Base-by-base conservation (phyloP, 2,113 vertebrate species). In the Cyprinodon tularosa region DNA sequence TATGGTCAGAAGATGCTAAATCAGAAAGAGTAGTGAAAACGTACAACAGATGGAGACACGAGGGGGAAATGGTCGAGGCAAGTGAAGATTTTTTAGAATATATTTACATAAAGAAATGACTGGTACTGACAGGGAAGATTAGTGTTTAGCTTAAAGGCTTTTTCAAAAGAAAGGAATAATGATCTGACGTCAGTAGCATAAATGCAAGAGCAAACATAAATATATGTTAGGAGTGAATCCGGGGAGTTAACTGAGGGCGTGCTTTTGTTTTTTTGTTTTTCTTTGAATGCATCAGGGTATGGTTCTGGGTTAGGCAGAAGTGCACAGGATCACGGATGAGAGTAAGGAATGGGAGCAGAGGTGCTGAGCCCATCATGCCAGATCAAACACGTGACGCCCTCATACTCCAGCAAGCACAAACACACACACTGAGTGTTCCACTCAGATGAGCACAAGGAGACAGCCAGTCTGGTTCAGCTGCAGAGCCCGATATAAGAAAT, bases 271-370 rank as follows among this genome's bases (percentile, higher is more conserved):
- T 50, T 84, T 66, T 8, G 29, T 66, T 39, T n/a, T n/a, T 45
- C 74, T 87, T 62, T 84, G 74, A 89, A 84, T 72, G 42, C 57
- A 86, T 78, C 39, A 87, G 84, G 88, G 89, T 80, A 85, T 76
- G 60, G 82, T 81, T 57, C 20, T 72, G 82, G 85, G 82, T 76
- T 70, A 37, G 80, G 86, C 71, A 71, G 65, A 62, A 76, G 47
- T 68, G 75, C 66, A 85, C 81, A 83, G 89, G 89, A 85, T 91
- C 87, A 82, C 47, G 68, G 45, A 73, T 68, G 63, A 86, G 84
- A 85, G 88, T 74, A 90, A 89, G 73, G 70, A 81, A 82, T 76
- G 77, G 81, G 86, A 79, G 82, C 17, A 59, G 63, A 83, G 76
- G 72, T 78, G 72, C 84, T 72, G 80, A 81, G 84, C 36, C 67